Conservation (phyloP, 2,113 vertebrate genomes). For the Empidonax traillii region DNA sequence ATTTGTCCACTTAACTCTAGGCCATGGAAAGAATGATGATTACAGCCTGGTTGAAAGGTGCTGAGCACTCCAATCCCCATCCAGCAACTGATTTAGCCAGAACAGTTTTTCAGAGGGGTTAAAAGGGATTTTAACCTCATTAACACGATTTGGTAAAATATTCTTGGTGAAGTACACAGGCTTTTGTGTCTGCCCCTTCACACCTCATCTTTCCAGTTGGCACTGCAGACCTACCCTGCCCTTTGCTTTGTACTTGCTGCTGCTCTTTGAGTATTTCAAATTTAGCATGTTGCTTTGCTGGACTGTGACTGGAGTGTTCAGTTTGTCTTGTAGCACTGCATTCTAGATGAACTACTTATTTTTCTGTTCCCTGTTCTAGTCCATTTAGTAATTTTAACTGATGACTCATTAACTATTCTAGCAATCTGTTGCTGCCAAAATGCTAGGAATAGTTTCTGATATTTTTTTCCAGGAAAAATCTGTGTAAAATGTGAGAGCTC, state of each 20-base stretch:
- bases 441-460: conserved; percentile 17
- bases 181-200: background rate
- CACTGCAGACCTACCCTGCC: background rate
- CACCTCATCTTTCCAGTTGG: background rate
- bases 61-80: background rate
- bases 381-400: background rate
- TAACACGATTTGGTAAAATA: background rate
- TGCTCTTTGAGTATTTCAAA: background rate
- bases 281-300: background rate
- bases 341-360: background rate
- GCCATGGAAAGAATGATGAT: background rate
- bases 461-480: conserved; percentile 6
- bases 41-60: background rate
- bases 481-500: conserved; percentile 35
- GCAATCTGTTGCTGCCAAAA: conserved; percentile 30
- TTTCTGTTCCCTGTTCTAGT: background rate
- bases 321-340: background rate
- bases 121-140: background rate
- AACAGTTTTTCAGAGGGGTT: background rate
- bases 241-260: background rate
- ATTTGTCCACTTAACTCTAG: background rate
- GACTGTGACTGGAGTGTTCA: conserved; percentile 15
- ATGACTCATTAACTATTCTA: conserved; percentile 15
- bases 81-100: background rate
- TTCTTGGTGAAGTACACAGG: background rate